Evolutionary conservation across 2,888 invertebrate genomes (phyloP).

Genomic region (Amblyjoppa proteus): DNA sequence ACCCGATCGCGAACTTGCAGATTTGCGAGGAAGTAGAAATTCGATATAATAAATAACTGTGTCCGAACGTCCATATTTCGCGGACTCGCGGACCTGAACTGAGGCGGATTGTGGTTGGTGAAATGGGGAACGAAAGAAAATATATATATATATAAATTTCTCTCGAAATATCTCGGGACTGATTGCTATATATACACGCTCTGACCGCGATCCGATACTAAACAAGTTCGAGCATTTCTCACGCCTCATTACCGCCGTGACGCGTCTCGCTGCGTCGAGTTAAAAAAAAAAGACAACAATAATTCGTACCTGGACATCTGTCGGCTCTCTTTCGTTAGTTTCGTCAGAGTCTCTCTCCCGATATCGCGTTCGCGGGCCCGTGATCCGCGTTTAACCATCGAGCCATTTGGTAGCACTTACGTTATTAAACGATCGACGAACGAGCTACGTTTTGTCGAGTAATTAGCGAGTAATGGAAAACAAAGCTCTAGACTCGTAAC

Average conservation of each 20-base stretch:
- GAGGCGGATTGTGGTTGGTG: slow-evolving; percentile 30
- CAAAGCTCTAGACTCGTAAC: slow-evolving; percentile 43
- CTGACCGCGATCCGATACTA: background rate
- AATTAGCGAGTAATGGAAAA: slow-evolving; percentile 70
- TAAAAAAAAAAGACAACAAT: slow-evolving; percentile 14
- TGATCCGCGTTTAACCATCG: slow-evolving; percentile 2
- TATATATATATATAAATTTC: slow-evolving; percentile 4
- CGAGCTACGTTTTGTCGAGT: slow-evolving; percentile 62
- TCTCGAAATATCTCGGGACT: slow-evolving; percentile 29
- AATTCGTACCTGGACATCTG: slow-evolving; percentile 3
- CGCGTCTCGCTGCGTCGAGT: background rate
- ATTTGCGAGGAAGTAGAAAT: slow-evolving; percentile 76
- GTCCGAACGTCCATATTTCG: slow-evolving; percentile 23
- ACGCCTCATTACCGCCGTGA: background rate
- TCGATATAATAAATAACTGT: slow-evolving; percentile 74
- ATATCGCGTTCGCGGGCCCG: background rate
- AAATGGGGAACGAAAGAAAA: slow-evolving; percentile 8
- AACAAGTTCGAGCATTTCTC: slow-evolving; percentile 23
- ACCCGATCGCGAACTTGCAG: slow-evolving; percentile 40
- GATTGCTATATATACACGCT: slow-evolving; percentile 54
- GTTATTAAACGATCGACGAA: slow-evolving; percentile 52
- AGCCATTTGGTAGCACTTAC: slow-evolving; percentile 63
- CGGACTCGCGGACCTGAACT: slow-evolving; percentile 1
- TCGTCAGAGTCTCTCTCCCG: background rate
- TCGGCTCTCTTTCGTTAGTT: slow-evolving; percentile 16